Base-by-base conservation (phyloP, 2,797 vertebrate species). In the Lateolabrax maculatus region DNA sequence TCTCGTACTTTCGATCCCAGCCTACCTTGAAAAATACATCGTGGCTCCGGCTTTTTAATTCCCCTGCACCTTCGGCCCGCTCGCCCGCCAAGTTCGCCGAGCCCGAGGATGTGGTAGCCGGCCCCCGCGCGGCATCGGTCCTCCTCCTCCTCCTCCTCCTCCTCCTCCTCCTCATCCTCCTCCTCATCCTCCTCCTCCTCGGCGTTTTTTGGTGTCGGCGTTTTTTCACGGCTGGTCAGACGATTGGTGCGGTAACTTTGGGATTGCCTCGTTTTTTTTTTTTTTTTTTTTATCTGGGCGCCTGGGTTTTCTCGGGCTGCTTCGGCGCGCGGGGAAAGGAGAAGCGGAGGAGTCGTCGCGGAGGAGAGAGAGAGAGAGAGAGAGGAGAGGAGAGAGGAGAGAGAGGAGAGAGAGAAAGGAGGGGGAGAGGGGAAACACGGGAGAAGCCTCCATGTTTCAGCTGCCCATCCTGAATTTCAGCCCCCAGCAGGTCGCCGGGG, bases 401-500 rank as follows among this genome's bases (percentile, higher is more conserved):
- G 73, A 61, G 78, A 56, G 84, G 73, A 61, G 78, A 56, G 84
- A 62, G 81, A 80, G 73, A 90, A 79, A 84, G 84, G 86, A 87
- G 89, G 91, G 93, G 77, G 88, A 80, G 87, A 84, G 90, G 86
- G 90, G 90, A 90, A 89, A 83, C 86, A 79, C 89, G 77, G 89
- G 86, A 93, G 86, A 94, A 96, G 96, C 95, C 95, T 96, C 96
- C 94, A 99, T 99, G 98, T 99, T 99, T 96, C 98, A 99, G 95
- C 93, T 99, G 96, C 98, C 98, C 87, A 97, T 98, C 94, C 94
- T 99, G 93, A 99, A 98, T 96, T 99, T 99, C 93, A 99, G 98
- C 94, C 97, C 98, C 94, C 97, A 99, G 98, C 98, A 99, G 94
- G 98, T 99, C 90, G 98, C 98, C 92, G 98, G 98, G 96, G 98